Percentiles rank a stretch among this genome's conserved stretches.
These are phyloP conservation scores for Listronotus oregonensis DNA, from an alignment of 1,140 invertebrate genomes.

Conservation along the genomic window DNA sequence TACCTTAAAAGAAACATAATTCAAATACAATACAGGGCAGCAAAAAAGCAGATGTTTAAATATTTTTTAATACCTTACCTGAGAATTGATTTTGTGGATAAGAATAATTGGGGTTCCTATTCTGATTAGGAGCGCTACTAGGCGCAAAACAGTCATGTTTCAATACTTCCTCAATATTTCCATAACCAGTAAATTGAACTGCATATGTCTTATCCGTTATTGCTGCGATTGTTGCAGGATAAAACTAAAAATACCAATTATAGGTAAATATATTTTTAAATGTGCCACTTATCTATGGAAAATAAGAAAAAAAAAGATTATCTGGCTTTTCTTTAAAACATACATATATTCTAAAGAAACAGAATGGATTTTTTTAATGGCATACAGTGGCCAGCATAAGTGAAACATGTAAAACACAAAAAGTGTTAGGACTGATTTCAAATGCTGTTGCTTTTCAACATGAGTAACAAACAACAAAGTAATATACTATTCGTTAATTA, in stretches of 20 bases:
- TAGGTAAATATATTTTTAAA: background rate
- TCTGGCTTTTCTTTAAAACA: too few relatives aligned
- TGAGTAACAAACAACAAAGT: too few relatives aligned
- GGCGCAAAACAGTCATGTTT: slow-evolving; percentile 71
- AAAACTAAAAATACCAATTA: slow-evolving; percentile 68
- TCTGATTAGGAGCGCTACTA: slow-evolving; percentile 20
- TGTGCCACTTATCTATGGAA: too few relatives aligned
- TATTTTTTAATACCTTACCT: slow-evolving; percentile 17
- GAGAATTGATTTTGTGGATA: slow-evolving; percentile 31
- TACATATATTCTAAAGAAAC: too few relatives aligned
- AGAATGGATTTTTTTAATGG: too few relatives aligned
- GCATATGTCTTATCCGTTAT: slow-evolving; percentile 76
- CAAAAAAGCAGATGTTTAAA: background rate
- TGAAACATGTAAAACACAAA: too few relatives aligned
- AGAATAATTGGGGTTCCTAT: slow-evolving; percentile 28
- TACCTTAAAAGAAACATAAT: slow-evolving; percentile 32
- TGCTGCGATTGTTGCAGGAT: slow-evolving; percentile 80
- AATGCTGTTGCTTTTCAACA: too few relatives aligned
- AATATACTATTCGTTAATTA: too few relatives aligned
- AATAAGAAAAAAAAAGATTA: too few relatives aligned
- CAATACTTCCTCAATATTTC: slow-evolving; percentile 87
- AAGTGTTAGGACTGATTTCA: too few relatives aligned
- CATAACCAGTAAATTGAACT: slow-evolving; percentile 84
- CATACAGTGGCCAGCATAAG: too few relatives aligned
- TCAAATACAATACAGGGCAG: too few relatives aligned